Base-by-base conservation (phyloP, 2,113 vertebrate genomes). In the Mixornis gularis region DNA sequence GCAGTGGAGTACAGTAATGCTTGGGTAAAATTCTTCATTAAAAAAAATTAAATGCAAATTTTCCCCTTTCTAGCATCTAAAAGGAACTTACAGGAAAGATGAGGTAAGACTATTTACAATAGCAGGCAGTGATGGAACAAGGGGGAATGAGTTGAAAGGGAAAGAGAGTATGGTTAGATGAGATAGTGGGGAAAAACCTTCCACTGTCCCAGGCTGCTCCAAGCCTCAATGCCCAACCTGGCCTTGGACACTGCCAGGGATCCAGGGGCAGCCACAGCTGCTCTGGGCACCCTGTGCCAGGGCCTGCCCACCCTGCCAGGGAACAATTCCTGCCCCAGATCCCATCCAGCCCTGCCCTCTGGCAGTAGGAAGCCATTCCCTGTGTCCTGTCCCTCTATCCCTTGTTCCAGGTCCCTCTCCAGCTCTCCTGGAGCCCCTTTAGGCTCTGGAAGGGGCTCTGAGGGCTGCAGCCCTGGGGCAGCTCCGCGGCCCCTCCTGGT, bases 151-250 rank as follows among this genome's bases (percentile, higher is more conserved):
- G 38, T 9, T 15, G 21, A 68, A 76, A 59, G 17, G 11, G 20
- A 34, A 55, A 48, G 10, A 24, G 18, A 49, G 32, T 4, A 30
- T 3, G 13, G 44, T 21, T 32, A 41, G 13, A 56, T 13, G 20
- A 56, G 21, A 36, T 0, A 58, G 32, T 32, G 52, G 52, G 12
- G 7, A 59, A 72, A 63, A 53, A 17, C 13, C 13, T 36, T 0
- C 10, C 56, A 30, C 26, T 4, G 0, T 9, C 20, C 38, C 79
- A 62, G 80, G 41, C 0, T 40, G 59, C 59, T 56, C 34, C 66
- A 0, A 36, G 7, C 26, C 38, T 17, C 10, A 29, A 0, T 10
- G 6, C 19, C 79, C 68, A 72, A 0, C 69, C 59, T 9, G 24
- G 69, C 41, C 51, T 34, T 3, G 59, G 43, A 0, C 69, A 49